Evolutionary conservation across 2,113 vertebrate genomes (phyloP).

Genomic region (Ceyx melanurus): DNA sequence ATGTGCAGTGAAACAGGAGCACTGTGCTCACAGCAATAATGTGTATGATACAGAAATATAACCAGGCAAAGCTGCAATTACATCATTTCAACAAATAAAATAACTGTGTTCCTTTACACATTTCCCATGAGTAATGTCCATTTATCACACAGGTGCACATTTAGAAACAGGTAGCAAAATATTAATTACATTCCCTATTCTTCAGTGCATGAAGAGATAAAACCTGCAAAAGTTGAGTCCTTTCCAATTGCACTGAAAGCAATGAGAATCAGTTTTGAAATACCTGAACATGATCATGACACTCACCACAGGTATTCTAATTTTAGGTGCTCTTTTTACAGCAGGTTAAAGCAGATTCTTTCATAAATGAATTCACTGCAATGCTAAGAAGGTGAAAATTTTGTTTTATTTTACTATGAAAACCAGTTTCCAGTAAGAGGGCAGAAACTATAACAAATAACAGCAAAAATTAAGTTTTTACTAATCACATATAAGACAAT

Average conservation of each 20-base stretch:
- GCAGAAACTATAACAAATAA: neutral
- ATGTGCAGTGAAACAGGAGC: neutral
- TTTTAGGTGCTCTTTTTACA: neutral
- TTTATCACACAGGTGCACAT: neutral
- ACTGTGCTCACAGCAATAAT: neutral
- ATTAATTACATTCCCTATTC: neutral
- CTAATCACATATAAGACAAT: neutral
- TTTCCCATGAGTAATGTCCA: neutral
- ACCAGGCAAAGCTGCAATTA: neutral
- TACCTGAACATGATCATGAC: neutral
- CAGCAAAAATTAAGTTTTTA: neutral
- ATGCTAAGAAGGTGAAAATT: neutral
- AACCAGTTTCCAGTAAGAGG: neutral
- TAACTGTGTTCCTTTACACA: neutral
- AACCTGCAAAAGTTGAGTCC: neutral
- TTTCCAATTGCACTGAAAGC: neutral
- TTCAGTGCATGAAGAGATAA: neutral
- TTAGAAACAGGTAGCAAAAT: neutral
- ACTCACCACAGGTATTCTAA: neutral
- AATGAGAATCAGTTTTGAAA: neutral
- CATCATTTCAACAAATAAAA: neutral
- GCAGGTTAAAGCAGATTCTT: neutral
- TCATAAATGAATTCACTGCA: neutral
- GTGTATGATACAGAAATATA: neutral
- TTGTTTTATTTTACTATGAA: neutral